A percentile compares a stretch with the other conserved stretches of the same genome.
Conservation (phyloP, 35 echinoderm and acorn worm species). For the Ophiothrix spiculata region DNA sequence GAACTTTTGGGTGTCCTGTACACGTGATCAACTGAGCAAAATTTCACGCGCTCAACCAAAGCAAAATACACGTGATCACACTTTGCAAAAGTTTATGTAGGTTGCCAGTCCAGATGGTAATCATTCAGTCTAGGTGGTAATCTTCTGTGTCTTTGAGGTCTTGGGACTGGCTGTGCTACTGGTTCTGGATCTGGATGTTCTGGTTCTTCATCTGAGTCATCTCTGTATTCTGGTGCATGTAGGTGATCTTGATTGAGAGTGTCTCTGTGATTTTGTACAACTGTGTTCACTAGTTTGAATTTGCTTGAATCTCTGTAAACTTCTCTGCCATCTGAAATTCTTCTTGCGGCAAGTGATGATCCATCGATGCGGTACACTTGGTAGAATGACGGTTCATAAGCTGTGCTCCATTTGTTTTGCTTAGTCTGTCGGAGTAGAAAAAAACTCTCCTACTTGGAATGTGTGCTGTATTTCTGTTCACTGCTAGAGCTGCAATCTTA, state of each 20-base stretch:
- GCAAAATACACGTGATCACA: too few relatives aligned
- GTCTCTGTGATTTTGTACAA: slow-evolving; percentile 31
- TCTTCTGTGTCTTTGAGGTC: too few relatives aligned
- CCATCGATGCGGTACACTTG: slow-evolving; percentile 50
- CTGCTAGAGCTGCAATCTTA: slow-evolving; percentile 18
- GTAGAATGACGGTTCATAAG: slow-evolving; percentile 73
- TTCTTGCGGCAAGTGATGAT: slow-evolving; percentile 60
- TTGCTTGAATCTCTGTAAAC: slow-evolving; percentile 39
- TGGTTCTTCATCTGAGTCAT: too few relatives aligned
- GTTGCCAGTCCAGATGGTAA: too few relatives aligned
- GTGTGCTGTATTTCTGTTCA: slow-evolving; percentile 57
- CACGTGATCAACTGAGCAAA: too few relatives aligned
- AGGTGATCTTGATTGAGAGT: not conserved
- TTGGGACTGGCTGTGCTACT: too few relatives aligned
- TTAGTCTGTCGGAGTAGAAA: slow-evolving; percentile 45
- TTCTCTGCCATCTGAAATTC: slow-evolving; percentile 58
- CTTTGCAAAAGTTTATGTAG: too few relatives aligned
- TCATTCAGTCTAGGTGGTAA: too few relatives aligned
- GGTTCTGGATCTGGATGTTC: too few relatives aligned
- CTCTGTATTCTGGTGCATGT: too few relatives aligned
- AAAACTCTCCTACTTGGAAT: slow-evolving; percentile 47
- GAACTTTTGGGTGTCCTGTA: too few relatives aligned
- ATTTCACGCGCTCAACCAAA: too few relatives aligned
- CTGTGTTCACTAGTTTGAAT: slow-evolving; percentile 43
- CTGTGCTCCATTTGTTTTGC: slow-evolving; percentile 58